Conservation (phyloP, 2,888 invertebrate species). For the Eilema caniola region DNA sequence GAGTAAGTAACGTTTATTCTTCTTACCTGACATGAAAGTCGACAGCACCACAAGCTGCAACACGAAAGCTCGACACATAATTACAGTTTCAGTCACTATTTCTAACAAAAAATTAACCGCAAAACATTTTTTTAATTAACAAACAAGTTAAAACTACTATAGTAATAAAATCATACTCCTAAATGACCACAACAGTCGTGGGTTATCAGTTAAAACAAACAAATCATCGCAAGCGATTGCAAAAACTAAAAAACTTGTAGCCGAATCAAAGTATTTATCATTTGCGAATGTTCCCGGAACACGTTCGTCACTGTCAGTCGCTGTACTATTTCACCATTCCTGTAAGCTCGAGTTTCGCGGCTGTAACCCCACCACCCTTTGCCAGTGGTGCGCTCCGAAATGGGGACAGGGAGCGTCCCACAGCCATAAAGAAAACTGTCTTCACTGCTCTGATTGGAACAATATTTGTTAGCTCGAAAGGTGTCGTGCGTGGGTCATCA, state of each 20-base stretch:
- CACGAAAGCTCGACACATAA: conserved; percentile 22
- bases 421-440: conserved; percentile 83
- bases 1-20: background rate
- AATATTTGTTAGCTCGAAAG: conserved; percentile 72
- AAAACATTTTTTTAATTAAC: conserved; percentile 30
- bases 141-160: background rate
- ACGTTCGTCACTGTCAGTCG: conserved; percentile 69
- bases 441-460: conserved; percentile 79
- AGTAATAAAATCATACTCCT: background rate
- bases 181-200: background rate
- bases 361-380: conserved; percentile 75
- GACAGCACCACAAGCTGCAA: conserved; percentile 29
- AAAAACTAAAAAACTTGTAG: conserved; percentile 1
- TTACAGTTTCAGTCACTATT: conserved; percentile 23
- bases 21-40: conserved; percentile 44
- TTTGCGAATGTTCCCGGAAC: conserved; percentile 46
- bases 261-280: background rate
- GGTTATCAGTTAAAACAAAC: background rate
- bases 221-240: background rate
- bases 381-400: conserved; percentile 69
- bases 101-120: conserved; percentile 20
- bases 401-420: conserved; percentile 84
- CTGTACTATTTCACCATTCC: conserved; percentile 68
- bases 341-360: conserved; percentile 62
- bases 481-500: conserved; percentile 56